Conservation (phyloP, 37 sponge, comb jelly and placozoan genomes). For the Ephydatia muelleri region DNA sequence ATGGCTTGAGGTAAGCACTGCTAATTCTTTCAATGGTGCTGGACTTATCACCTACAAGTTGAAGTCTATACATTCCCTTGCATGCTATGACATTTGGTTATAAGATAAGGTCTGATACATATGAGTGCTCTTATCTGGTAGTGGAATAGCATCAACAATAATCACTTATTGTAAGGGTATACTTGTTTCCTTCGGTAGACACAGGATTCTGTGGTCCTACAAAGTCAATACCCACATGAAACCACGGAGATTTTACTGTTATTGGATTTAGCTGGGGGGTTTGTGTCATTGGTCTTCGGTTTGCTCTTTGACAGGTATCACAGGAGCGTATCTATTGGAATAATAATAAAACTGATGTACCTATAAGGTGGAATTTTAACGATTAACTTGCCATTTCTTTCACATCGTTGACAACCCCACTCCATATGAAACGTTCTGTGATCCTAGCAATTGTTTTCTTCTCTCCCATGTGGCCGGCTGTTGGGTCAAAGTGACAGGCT, state of each 20-base stretch:
- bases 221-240: constrained; percentile 69
- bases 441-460: constrained; percentile 45
- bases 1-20: neutral
- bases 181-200: constrained; percentile 30
- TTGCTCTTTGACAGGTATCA: constrained; percentile 64
- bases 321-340: constrained; percentile 24
- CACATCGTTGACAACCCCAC: constrained; percentile 55
- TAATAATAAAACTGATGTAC: neutral
- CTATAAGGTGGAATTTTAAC: neutral
- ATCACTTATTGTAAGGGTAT: constrained; percentile 69
- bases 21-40: neutral
- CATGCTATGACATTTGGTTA: neutral
- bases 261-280: constrained; percentile 73
- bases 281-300: constrained; percentile 31
- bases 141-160: constrained; percentile 64
- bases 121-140: constrained; percentile 38
- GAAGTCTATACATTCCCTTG: neutral
- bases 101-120: neutral
- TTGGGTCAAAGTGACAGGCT: constrained; percentile 68
- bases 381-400: constrained; percentile 49
- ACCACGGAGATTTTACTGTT: constrained; percentile 65
- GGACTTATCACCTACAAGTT: neutral
- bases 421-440: constrained; percentile 54
- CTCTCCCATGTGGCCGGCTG: constrained; percentile 73
- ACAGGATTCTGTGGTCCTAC: constrained; percentile 45